Base-by-base conservation (phyloP, 2,888 invertebrate species). In the Digitonthophagus gazella region DNA sequence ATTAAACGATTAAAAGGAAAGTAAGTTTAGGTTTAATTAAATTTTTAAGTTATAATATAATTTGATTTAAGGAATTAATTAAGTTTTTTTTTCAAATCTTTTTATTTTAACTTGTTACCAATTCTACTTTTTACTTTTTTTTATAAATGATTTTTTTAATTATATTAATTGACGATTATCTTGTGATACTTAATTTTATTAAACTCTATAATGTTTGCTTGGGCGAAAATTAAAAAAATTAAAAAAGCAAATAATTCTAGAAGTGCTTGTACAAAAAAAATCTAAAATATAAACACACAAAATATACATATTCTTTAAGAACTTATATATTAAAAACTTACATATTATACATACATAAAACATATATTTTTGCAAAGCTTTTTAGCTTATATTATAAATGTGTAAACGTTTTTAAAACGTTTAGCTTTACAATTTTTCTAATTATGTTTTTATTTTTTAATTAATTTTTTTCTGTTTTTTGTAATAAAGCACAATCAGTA, bases 1-100 rank as follows among this genome's bases (percentile, higher is more conserved):
- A 82, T 92, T 6, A 86, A 89, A 55, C 87, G 88, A 67, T 65
- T 70, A 6, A 64, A 66, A 44, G 65, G 28, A 15, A 67, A 67
- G 65, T 70, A 58, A 63, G 44, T 67, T 67, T 22, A n/a, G 56
- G 11, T 14, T 55, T 16, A 61, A 20, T 15, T 65, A 19, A 15
- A 55, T 19, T 19, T 44, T 16, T 54, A 64, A 57, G 20, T 20
- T 66, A 15, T 68, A 65, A 54, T 65, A 57, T 68, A 58, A 65
- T 68, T 68, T 28, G 57, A 56, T 58, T 55, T 67, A 55, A 63
- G 22, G 28, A 11, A 55, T 61, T 64, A 57, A 63, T 65, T 64
- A 16, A 44, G 16, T 56, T 68, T 65, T 57, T 22, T 44, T 20
- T 65, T 65, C n/a, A n/a, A n/a, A n/a, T 57, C 28, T 63, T 56